A percentile compares a stretch with the other conserved stretches of the same genome.
These are phyloP conservation scores for Psittacula derbiana DNA, from an alignment of 2,797 vertebrate species.

Conservation along the genomic window DNA sequence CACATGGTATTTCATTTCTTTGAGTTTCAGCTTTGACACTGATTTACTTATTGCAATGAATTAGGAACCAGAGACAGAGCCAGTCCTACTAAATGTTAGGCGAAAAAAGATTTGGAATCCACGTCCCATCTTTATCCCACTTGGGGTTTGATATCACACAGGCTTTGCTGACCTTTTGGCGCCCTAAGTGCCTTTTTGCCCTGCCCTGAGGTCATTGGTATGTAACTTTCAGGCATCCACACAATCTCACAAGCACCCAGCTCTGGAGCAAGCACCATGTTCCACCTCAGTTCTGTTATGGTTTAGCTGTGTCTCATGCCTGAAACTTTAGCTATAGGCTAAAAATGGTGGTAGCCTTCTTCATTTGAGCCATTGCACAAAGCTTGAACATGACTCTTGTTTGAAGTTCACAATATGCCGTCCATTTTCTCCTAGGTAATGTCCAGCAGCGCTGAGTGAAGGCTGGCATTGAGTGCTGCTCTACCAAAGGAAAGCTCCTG, in stretches of 20 bases:
- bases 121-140: background rate
- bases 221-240: background rate
- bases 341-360: background rate
- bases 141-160: background rate
- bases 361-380: background rate
- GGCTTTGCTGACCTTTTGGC: background rate
- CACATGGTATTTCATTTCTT: background rate
- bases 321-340: background rate
- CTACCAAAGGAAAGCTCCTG: background rate
- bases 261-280: background rate
- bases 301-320: background rate
- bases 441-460: background rate
- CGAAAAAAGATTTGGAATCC: background rate
- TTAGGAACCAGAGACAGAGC: background rate
- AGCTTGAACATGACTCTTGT: background rate
- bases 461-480: background rate
- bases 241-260: background rate
- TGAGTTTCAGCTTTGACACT: background rate
- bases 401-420: background rate
- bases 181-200: background rate
- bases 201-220: background rate
- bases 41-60: background rate
- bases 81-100: background rate
- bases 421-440: background rate
- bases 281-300: background rate